Evolutionary conservation across 2,797 vertebrate genomes (phyloP).

Genomic region (Macropodus opercularis): DNA sequence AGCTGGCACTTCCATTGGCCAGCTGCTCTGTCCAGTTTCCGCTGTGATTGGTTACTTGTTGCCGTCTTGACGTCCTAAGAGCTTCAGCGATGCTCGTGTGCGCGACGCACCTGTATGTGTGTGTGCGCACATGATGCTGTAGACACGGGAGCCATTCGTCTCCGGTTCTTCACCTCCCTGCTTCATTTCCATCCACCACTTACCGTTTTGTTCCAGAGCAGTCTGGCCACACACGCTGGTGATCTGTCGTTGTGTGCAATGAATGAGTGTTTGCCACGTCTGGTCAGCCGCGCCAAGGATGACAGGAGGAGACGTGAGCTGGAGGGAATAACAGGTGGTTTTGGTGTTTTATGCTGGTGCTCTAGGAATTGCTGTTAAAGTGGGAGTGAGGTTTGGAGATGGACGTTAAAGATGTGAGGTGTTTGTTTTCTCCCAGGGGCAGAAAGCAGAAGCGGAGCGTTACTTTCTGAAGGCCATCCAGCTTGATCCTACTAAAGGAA

Average conservation of each 20-base stretch:
- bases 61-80: too few relatives aligned
- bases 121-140: constrained; percentile 1
- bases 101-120: background rate
- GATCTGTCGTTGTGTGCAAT: constrained; percentile 59
- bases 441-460: constrained; percentile 94
- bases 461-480: constrained; percentile 97
- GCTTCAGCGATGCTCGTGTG: too few relatives aligned
- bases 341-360: constrained; percentile 58
- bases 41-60: constrained; percentile 62
- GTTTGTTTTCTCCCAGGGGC: constrained; percentile 84
- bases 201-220: constrained; percentile 24
- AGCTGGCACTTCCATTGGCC: constrained; percentile 53
- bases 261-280: constrained; percentile 48
- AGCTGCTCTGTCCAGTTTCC: constrained; percentile 47
- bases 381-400: constrained; percentile 56
- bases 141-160: constrained; percentile 4
- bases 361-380: constrained; percentile 69
- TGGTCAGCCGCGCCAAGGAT: constrained; percentile 39
- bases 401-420: constrained; percentile 48
- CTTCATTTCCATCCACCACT: constrained; percentile 21
- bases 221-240: constrained; percentile 59
- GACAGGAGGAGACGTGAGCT: constrained; percentile 57
- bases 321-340: constrained; percentile 52
- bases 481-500: constrained; percentile 96
- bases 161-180: background rate